Evolutionary conservation across 1,140 invertebrate genomes (phyloP).

Genomic region (Drosophila sproati): DNA sequence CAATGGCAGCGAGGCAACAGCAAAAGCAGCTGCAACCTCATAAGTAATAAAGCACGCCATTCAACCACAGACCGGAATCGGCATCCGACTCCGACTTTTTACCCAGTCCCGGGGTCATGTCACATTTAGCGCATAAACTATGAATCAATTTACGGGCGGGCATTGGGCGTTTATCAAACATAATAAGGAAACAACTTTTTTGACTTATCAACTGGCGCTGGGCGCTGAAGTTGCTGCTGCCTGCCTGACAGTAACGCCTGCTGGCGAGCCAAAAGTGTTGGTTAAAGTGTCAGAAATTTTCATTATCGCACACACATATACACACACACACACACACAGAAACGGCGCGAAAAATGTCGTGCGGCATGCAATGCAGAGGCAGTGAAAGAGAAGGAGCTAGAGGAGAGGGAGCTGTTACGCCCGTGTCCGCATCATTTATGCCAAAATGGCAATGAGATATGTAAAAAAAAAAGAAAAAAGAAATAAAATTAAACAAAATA

Average conservation of each 20-base stretch:
- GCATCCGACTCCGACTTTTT: conserved; percentile 37
- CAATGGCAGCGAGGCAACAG: conserved; percentile 26
- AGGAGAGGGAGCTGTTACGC: conserved; percentile 44
- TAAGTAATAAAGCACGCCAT: conserved; percentile 76
- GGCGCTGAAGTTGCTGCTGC: conserved; percentile 31
- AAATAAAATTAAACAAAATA: conserved; percentile 28
- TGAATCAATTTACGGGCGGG: conserved; percentile 76
- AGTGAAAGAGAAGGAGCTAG: conserved; percentile 22
- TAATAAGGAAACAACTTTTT: conserved; percentile 81
- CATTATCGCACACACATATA: conserved; percentile 67
- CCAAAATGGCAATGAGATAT: conserved; percentile 74
- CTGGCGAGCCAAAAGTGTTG: conserved; percentile 76
- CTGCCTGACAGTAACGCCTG: conserved; percentile 53
- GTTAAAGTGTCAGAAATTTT: conserved; percentile 82
- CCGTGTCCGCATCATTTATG: conserved; percentile 78
- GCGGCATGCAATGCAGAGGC: conserved; percentile 72
- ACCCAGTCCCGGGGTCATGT: conserved; percentile 42
- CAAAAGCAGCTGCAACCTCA: conserved; percentile 54
- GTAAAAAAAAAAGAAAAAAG: conserved; percentile 61
- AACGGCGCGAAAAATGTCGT: conserved; percentile 74
- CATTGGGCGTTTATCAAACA: conserved; percentile 76
- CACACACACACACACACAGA: conserved; percentile 21
- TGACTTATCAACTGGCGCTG: conserved; percentile 73
- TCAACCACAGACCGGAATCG: conserved; percentile 57
- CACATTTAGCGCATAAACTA: conserved; percentile 76